Evolutionary conservation across 2,888 invertebrate species (phyloP).

Genomic region (Ormyrus rosae): DNA sequence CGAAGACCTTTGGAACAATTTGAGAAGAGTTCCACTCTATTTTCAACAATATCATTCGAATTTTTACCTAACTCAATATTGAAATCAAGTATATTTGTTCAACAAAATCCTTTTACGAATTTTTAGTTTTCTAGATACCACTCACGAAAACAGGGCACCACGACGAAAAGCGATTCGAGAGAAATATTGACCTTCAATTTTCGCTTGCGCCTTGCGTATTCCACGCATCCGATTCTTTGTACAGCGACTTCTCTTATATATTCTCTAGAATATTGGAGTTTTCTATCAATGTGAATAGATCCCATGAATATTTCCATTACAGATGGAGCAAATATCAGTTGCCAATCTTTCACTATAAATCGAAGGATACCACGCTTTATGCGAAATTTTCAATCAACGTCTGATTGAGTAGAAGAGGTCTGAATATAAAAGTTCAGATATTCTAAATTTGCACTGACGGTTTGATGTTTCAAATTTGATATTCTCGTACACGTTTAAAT

Average conservation of each 20-base stretch:
- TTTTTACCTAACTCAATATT: not conserved
- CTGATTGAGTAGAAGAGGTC: not conserved
- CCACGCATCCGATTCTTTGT: not conserved
- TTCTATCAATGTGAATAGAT: not conserved
- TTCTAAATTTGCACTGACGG: no score
- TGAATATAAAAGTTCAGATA: not conserved
- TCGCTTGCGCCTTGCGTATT: not conserved
- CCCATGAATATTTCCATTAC: slow-evolving; percentile 46
- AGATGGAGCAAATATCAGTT: slow-evolving; percentile 33
- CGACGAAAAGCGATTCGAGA: slow-evolving; percentile 5
- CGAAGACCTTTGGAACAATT: no score
- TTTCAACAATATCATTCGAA: no score
- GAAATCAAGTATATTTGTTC: not conserved
- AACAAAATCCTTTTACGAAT: slow-evolving; percentile 2
- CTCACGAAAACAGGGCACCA: not conserved
- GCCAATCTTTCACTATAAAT: slow-evolving; percentile 36
- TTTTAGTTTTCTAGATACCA: not conserved
- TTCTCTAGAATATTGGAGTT: slow-evolving; percentile 18
- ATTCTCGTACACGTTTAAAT: no score
- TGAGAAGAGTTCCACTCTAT: no score
- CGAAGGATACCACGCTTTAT: not conserved
- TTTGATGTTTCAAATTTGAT: no score
- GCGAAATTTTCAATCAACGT: slow-evolving; percentile 29
- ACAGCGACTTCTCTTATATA: slow-evolving; percentile 6
- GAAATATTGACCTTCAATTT: slow-evolving; percentile 44